Base-by-base conservation (phyloP, 1,140 invertebrate species). In the Ylistrum balloti region DNA sequence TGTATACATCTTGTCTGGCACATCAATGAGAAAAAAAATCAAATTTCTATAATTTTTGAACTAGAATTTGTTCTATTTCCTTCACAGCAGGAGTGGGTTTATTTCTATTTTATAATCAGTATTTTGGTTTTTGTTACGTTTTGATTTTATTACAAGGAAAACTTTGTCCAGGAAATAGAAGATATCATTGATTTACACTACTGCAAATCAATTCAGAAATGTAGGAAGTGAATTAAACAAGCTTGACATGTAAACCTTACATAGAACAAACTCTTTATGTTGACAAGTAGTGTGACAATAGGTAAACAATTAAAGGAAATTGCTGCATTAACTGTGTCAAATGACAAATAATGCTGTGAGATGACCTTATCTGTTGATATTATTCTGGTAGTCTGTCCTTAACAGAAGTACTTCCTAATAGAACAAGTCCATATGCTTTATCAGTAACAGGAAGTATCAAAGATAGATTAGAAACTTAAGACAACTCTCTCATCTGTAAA, bases 391-490 rank as follows among this genome's bases (percentile, higher is more conserved):
- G 13, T 38, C 35, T 7, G 35, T 13, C 35, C 35, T 38, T 7
- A 13, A 38, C 13, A 28, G 22, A n/a, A n/a, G 0, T 74, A 74
- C 56, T 74, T 74, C 56, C 56, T 74, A 17, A 28, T 74, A 28
- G 56, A 5, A 22, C 56, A 28, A 28, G n/a, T 74, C 22, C 22
- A 20, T 11, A 3, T 56, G 17, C 22, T 28, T 7, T 9, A n/a
- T 74, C 56, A 5, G n/a, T 28, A 28, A 74, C 56, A 74, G 56
- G 56, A 74, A 74, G 56, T 74, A n/a, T 74, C 56, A 74, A n/a
- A 74, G 56, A 74, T 28, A 74, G 5, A 7, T 13, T 45, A 15
- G 17, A 45, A 45, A 45, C 41, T 45, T 9, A 45, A n/a, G n/a
- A n/a, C n/a, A n/a, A n/a, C n/a, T n/a, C n/a, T n/a, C n/a, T n/a